Evolutionary conservation across 2,888 invertebrate genomes (phyloP).

Genomic region (Phragmatobia fuliginosa): DNA sequence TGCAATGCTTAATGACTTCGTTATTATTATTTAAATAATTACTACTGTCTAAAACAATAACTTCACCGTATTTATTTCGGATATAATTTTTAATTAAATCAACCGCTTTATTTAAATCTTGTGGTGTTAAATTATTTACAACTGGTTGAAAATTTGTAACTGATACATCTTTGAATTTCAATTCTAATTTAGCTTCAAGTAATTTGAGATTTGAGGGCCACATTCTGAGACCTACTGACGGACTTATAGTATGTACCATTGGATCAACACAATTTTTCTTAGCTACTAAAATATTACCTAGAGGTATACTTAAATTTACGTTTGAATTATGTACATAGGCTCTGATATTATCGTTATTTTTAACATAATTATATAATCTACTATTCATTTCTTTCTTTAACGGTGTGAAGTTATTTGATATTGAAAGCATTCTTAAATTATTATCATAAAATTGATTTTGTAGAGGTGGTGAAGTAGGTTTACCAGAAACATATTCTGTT

Average conservation of each 20-base stretch:
- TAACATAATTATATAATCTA: constrained; percentile 5
- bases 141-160: constrained; percentile 49
- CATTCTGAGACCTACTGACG: constrained; percentile 35
- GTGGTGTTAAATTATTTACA: constrained; percentile 24
- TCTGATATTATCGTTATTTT: constrained; percentile 1
- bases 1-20: constrained; percentile 25
- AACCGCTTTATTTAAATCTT: constrained; percentile 29
- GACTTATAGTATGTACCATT: not conserved
- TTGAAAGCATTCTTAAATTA: not conserved
- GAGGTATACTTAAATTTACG: constrained; percentile 7
- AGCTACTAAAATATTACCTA: constrained; percentile 13
- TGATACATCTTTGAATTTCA: constrained; percentile 35
- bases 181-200: constrained; percentile 39
- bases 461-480: not conserved
- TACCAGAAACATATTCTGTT: not conserved
- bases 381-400: constrained; percentile 4
- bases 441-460: not conserved
- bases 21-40: constrained; percentile 32
- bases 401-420: not conserved
- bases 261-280: not conserved
- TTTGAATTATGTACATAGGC: constrained; percentile 2
- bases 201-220: constrained; percentile 46
- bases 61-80: constrained; percentile 37
- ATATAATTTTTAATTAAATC: constrained; percentile 36
- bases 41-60: constrained; percentile 31